Evolutionary conservation across 2,113 vertebrate genomes (phyloP).

Genomic region (Catharus bicknelli): DNA sequence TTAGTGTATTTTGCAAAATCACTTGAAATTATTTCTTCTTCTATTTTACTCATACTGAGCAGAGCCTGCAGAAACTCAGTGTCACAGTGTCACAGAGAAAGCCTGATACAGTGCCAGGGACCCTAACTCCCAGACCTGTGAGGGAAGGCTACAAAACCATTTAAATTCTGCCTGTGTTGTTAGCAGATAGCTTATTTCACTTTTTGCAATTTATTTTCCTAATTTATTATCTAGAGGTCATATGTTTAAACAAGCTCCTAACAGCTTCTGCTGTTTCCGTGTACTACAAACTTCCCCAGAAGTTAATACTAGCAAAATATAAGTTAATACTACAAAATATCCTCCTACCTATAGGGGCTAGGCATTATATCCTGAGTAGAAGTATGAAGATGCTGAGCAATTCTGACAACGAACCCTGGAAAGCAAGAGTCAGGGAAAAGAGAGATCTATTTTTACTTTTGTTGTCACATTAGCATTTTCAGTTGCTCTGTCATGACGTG

Average conservation of each 20-base stretch:
- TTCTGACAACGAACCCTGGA: background rate
- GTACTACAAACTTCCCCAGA: background rate
- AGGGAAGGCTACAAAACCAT: background rate
- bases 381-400: background rate
- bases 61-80: background rate
- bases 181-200: background rate
- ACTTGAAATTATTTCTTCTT: background rate
- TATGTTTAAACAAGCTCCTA: background rate
- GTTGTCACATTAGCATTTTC: background rate
- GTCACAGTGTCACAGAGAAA: background rate
- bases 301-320: background rate
- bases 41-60: background rate
- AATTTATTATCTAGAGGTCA: background rate
- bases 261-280: background rate
- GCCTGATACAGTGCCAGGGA: background rate
- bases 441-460: constrained; percentile 3
- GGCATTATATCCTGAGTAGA: background rate
- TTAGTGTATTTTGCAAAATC: background rate
- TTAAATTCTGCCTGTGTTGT: background rate
- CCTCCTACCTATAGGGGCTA: background rate
- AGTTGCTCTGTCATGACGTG: background rate
- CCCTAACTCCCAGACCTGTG: background rate
- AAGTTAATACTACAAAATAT: background rate
- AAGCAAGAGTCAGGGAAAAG: background rate
- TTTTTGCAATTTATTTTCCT: background rate